Evolutionary conservation across 2,113 vertebrate species (phyloP).

Genomic region (Sander vitreus): DNA sequence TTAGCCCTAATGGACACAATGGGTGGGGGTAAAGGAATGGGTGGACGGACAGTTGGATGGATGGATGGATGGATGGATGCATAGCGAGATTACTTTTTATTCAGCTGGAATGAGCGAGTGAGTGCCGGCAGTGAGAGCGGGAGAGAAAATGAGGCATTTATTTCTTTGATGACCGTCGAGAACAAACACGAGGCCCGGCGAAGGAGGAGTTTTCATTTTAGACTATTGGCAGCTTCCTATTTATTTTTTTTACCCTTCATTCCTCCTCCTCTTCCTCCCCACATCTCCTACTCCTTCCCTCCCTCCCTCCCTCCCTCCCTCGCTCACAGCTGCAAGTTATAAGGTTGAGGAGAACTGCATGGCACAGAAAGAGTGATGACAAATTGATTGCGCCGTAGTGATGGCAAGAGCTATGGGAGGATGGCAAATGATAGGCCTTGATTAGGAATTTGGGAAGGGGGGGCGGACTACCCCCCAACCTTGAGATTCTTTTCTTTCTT

Average conservation of each 20-base stretch:
- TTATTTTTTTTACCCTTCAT: constrained; percentile 31
- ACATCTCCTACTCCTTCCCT: constrained; percentile 11
- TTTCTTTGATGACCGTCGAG: constrained; percentile 86
- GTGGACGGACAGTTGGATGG: constrained; percentile 71
- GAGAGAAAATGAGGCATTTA: constrained; percentile 82
- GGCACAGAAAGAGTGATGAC: constrained; percentile 91
- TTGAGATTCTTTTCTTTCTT: constrained; percentile 78
- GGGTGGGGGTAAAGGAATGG: constrained; percentile 76
- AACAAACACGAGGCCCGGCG: constrained; percentile 82
- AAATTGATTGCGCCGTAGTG: constrained; percentile 94
- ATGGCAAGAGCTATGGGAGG: constrained; percentile 88
- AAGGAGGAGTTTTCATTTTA: constrained; percentile 67
- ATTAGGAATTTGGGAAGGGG: constrained; percentile 88
- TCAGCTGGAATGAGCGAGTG: constrained; percentile 83
- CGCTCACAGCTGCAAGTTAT: constrained; percentile 90
- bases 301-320: constrained; percentile 40
- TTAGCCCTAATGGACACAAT: constrained; percentile 94
- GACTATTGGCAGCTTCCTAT: constrained; percentile 84
- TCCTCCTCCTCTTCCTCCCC: constrained; percentile 24
- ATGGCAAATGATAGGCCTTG: constrained; percentile 90
- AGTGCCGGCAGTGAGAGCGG: constrained; percentile 41
- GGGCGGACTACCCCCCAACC: constrained; percentile 80
- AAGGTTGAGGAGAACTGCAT: constrained; percentile 90
- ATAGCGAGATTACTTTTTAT: constrained; percentile 88
- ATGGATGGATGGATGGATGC: constrained; percentile 39